These are phyloP conservation scores for Chaenogobius annularis DNA, from an alignment of 2,113 vertebrate genomes.

Conservation along the genomic window DNA sequence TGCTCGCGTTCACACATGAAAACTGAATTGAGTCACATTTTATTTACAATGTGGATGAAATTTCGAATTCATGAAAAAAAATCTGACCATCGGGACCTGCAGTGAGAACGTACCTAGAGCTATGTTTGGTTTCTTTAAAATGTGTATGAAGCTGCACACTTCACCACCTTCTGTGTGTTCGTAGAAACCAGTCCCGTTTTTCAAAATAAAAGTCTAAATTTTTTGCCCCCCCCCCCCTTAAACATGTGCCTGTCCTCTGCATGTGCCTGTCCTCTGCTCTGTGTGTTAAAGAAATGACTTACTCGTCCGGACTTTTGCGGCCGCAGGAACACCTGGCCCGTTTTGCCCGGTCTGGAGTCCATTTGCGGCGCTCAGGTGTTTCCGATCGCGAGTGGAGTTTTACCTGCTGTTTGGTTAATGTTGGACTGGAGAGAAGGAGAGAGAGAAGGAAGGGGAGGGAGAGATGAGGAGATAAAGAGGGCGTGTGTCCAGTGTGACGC, in stretches of 20 bases:
- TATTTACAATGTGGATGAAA: too few relatives aligned
- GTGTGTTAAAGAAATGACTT: slow-evolving; percentile 29
- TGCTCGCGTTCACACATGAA: too few relatives aligned
- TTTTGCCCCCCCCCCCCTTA: background rate
- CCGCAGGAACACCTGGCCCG: slow-evolving; percentile 70
- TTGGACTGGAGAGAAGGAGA: background rate
- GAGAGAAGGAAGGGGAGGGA: slow-evolving; percentile 1
- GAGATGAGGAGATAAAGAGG: background rate
- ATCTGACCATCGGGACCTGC: too few relatives aligned
- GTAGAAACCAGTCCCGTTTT: too few relatives aligned
- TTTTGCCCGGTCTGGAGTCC: slow-evolving; percentile 61
- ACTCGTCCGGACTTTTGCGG: slow-evolving; percentile 70
- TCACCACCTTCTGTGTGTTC: too few relatives aligned
- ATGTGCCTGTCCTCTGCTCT: background rate
- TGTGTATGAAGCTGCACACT: too few relatives aligned
- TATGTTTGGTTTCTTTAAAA: too few relatives aligned
- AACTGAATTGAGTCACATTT: too few relatives aligned
- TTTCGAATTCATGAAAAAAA: too few relatives aligned
- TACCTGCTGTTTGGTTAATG: background rate
- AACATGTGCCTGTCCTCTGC: too few relatives aligned
- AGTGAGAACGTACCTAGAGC: too few relatives aligned
- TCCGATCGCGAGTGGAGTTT: background rate
- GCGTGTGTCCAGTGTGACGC: slow-evolving; percentile 16
- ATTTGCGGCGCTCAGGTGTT: slow-evolving; percentile 30
- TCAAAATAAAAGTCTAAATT: background rate